Evolutionary conservation across 2,113 vertebrate genomes (phyloP), one percentile per base, ranked within the genome.

Genomic region (Ciconia boyciana): DNA sequence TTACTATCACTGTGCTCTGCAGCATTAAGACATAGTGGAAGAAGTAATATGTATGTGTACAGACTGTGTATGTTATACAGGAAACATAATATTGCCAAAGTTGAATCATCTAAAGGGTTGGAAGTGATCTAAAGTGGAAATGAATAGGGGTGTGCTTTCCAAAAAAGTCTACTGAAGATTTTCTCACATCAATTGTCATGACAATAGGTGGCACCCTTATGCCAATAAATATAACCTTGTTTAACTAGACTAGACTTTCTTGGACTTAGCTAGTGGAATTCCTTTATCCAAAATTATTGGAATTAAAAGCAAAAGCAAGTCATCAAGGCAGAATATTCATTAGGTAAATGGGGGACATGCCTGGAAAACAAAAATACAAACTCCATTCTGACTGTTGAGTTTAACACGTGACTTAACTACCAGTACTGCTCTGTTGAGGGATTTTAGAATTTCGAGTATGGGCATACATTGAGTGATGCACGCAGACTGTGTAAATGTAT

Each of bases 161-260:
- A n/a, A 65, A 61, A n/a, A 22, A 7, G 6, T 34, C 65, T 81
- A 1, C 54, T 52, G 91, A 82, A 85, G 18, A 16, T 91, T 93
- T 93, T 77, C 89, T 96, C 10, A 11, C 81, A 80, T 52, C 19
- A 46, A 0, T 90, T n/a, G 15, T 91, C 43, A 48, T 89, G 84
- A 96, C 85, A 97, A 95, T 75, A 97, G 87, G 91, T 96, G 89
- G 85, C 91, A 96, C 75, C 93, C 91, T 97, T 86, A 88, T 97
- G 91, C 95, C 77, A 91, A 96, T 87, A 95, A 93, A 94, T 92
- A 83, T 2, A 19, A 58, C 32, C 41, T 11, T 55, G 49, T 85
- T 96, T 51, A 44, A 81, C 4, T 41, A 61, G 58, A 68, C 48
- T 31, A 29, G 44, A n/a, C 34, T 96, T 71, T 54, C 44, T 72